These are phyloP conservation scores for Mamestra brassicae DNA, from an alignment of 2,888 invertebrate genomes.

Conservation along the genomic window DNA sequence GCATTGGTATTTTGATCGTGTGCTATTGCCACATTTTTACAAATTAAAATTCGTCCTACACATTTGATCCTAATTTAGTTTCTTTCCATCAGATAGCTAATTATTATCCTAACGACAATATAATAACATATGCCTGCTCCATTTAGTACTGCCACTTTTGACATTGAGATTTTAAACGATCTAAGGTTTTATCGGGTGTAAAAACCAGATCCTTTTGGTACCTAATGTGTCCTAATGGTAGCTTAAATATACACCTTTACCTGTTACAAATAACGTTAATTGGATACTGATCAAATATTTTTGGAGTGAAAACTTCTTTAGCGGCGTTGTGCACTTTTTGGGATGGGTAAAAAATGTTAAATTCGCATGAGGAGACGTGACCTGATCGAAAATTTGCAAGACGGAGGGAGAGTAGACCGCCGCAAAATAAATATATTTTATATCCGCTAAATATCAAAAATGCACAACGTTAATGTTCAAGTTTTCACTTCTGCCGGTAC, in stretches of 20 bases:
- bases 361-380: too few species aligned
- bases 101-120: slow-evolving; percentile 56
- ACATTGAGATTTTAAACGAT: slow-evolving; percentile 57
- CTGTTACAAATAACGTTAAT: slow-evolving; percentile 7
- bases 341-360: too few species aligned
- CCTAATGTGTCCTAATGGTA: slow-evolving; percentile 43
- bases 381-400: too few species aligned
- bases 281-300: slow-evolving; percentile 4
- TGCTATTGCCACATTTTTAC: too few species aligned
- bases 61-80: slow-evolving; percentile 48
- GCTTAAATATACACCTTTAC: slow-evolving; percentile 14
- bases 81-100: slow-evolving; percentile 17
- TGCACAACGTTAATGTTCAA: too few species aligned
- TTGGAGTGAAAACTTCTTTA: too few species aligned
- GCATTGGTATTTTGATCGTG: too few species aligned
- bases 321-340: too few species aligned
- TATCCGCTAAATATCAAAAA: too few species aligned
- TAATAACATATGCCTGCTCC: slow-evolving; percentile 55
- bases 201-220: slow-evolving; percentile 44
- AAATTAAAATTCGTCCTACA: slow-evolving; percentile 29
- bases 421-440: too few species aligned
- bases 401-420: too few species aligned
- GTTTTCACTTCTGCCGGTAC: too few species aligned
- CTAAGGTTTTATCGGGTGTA: slow-evolving; percentile 11
- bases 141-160: slow-evolving; percentile 43